Evolutionary conservation across 2,888 invertebrate genomes (phyloP), one percentile per base, ranked within the genome.

Genomic region (Pristionchus maxplancki): DNA sequence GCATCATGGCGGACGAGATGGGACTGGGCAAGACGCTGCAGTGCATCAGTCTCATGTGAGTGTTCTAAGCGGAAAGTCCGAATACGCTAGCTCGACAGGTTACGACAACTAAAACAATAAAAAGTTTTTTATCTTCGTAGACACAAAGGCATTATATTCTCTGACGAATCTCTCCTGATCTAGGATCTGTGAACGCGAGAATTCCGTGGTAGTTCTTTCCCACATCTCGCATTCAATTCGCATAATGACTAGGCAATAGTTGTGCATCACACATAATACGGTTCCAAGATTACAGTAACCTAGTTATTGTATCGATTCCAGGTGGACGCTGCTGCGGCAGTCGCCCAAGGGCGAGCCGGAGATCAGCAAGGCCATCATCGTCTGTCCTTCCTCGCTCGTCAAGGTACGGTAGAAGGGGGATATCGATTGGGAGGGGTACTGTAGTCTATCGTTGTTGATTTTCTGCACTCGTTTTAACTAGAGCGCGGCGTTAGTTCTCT

Each of bases 1-100:
- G 99, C 94, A 99, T 99, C 82, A 99, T 99, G 99, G 99, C 99
- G 5, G 99, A 99, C 95, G 99, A 99, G 96, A 99, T 99, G 99
- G 95, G 95, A 88, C 90, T 93, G 58, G 99, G 99, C 1, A 99
- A 99, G 95, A 99, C 99, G 0, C 95, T 99, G 17, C 99, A 99
- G 95, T 99, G 99, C 95, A 98, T 99, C 89, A 97, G 98, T 0
- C 95, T 99, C 20, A 95, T 98, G 31, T 99, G 98, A 98, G 78
- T 78, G 58, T 3, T n/a, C 58, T n/a, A 11, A 44, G 44, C 11
- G 44, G 44, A 44, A 9, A 9, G 44, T 44, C 11, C 11, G 44
- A 44, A n/a, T 44, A 44, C 44, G 44, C 8, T 44, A 44, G 44
- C n/a, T n/a, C n/a, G n/a, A n/a, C n/a, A n/a, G n/a, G n/a, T n/a